A percentile compares a stretch with the other conserved stretches of the same genome.
Evolutionary conservation across 2,888 invertebrate genomes (phyloP).

Genomic region (Plebejus melissa): DNA sequence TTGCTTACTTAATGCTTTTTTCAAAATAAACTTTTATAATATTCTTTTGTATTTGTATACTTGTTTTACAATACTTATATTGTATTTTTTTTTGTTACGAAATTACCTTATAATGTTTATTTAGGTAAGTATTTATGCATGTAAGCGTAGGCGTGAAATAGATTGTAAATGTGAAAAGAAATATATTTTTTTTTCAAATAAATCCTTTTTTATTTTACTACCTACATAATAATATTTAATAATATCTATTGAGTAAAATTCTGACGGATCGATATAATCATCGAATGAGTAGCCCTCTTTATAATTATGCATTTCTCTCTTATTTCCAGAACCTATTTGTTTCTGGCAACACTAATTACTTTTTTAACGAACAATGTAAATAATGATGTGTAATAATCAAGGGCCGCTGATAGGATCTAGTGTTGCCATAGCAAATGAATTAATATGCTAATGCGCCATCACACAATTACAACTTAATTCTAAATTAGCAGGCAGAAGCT

Average conservation of each 20-base stretch:
- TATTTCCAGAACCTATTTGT: background rate
- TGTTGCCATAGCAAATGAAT: slow-evolving; percentile 55
- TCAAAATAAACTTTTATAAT: slow-evolving; percentile 1
- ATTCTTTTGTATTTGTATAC: slow-evolving; percentile 32
- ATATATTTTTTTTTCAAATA: background rate
- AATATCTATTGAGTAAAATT: no score
- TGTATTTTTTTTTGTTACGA: background rate
- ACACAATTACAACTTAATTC: slow-evolving; percentile 41
- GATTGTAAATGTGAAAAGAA: background rate
- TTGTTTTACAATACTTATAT: background rate
- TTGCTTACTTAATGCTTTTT: slow-evolving; percentile 1
- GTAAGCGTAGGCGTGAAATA: background rate
- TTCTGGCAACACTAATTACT: background rate
- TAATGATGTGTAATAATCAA: slow-evolving; percentile 58
- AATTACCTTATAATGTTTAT: background rate
- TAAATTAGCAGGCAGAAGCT: slow-evolving; percentile 35
- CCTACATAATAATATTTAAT: no score
- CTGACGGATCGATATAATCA: no score
- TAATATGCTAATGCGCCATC: slow-evolving; percentile 57
- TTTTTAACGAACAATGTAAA: slow-evolving; percentile 28
- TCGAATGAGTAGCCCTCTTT: no score
- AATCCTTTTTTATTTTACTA: no score
- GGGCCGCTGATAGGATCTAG: slow-evolving; percentile 58
- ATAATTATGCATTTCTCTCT: background rate
- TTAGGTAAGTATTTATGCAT: background rate